Base-by-base conservation (phyloP, 2,113 vertebrate species). In the Chlamydotis undulata region DNA sequence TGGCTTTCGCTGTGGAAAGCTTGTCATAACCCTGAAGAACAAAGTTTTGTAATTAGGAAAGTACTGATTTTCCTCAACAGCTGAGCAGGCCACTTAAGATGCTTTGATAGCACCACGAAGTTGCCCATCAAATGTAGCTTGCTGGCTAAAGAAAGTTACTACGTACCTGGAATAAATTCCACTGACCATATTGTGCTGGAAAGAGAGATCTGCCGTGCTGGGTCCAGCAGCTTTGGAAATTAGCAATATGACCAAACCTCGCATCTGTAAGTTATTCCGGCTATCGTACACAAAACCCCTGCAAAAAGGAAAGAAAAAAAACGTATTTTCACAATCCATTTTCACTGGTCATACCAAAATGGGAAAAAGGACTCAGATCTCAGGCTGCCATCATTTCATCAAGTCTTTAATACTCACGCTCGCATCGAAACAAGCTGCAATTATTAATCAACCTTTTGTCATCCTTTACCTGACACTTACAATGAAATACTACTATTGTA, bases 201-300 rank as follows among this genome's bases (percentile, higher is more conserved):
- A 97, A 53, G 98, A 97, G 5, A 97, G 94, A 2, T 98, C 94
- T 28, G 97, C 56, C 3, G 95, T 49, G 2, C 98, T 98, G 41
- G 99, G 99, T 59, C 99, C 99, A 10, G 99, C 99, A 17, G 99
- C 98, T 97, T 99, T 99, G 18, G 99, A 99, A 94, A 99, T 96
- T 6, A 99, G 98, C 73, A 99, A 91, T 5, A 99, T 97, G 4
- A 99, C 98, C 94, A 99, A 97, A 37, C 99, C 99, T 80, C 99
- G 97, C 98, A 99, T 98, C 96, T 99, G 99, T 47, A 99, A 98
- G 89, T 98, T 99, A 96, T 99, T 98, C 65, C 97, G 98, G 97
- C 98, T 99, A 83, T 99, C 99, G 1, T 98, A 98, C 22, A 99
- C 98, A 92, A 99, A 99, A 3, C 98, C 98, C 97, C 99, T 99